A percentile compares a stretch with the other conserved stretches of the same genome.
These are phyloP conservation scores for Pocota personata DNA, from an alignment of 2,888 invertebrate genomes.

Conservation along the genomic window DNA sequence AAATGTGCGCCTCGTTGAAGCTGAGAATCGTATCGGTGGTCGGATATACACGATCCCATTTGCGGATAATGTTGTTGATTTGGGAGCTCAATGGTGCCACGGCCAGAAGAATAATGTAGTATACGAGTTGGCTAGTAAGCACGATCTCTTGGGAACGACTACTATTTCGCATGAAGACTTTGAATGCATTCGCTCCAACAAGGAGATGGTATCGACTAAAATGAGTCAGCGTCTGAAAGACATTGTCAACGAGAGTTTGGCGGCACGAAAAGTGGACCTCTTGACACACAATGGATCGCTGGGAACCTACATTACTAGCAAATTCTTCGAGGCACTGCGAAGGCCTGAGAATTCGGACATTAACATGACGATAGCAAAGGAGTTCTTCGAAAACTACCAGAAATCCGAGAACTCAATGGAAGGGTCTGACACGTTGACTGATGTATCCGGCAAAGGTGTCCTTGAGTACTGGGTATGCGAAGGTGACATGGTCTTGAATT, in stretches of 20 bases:
- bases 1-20: slow-evolving; percentile 86
- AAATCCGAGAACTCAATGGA: slow-evolving; percentile 84
- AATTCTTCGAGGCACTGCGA: slow-evolving; percentile 79
- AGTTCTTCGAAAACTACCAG: slow-evolving; percentile 86
- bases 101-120: slow-evolving; percentile 82
- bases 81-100: slow-evolving; percentile 83
- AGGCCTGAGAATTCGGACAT: slow-evolving; percentile 81
- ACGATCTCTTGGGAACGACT: slow-evolving; percentile 80
- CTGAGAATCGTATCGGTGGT: slow-evolving; percentile 86
- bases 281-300: slow-evolving; percentile 79
- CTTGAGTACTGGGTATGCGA: slow-evolving; percentile 87
- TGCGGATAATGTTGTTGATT: slow-evolving; percentile 83
- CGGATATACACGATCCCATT: slow-evolving; percentile 85
- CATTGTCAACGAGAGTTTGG: slow-evolving; percentile 82
- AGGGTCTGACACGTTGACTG: slow-evolving; percentile 86
- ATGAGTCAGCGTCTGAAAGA: slow-evolving; percentile 81
- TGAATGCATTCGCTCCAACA: slow-evolving; percentile 80
- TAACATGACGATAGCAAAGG: slow-evolving; percentile 82
- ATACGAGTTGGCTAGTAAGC: slow-evolving; percentile 78
- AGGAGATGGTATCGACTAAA: slow-evolving; percentile 81
- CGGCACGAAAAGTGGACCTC: slow-evolving; percentile 80
- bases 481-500: slow-evolving; percentile 88
- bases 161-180: slow-evolving; percentile 80
- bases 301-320: slow-evolving; percentile 80
- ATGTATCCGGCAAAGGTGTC: slow-evolving; percentile 87